Evolutionary conservation across 1,140 invertebrate genomes (phyloP).

Genomic region (Wasmannia auropunctata): DNA sequence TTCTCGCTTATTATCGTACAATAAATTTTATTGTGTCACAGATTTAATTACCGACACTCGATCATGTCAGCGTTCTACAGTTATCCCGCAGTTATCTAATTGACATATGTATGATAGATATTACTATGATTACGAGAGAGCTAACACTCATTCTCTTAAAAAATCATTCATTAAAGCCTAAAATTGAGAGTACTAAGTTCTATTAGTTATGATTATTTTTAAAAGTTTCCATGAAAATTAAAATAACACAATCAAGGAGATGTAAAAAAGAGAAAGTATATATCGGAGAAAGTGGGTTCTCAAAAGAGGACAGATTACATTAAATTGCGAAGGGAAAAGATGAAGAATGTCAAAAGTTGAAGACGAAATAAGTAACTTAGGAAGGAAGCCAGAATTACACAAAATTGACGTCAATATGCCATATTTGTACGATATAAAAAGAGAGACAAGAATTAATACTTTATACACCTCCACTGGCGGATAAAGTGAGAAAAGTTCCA

Average conservation of each 20-base stretch:
- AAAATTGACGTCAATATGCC: neutral
- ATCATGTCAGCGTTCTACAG: neutral
- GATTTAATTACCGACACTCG: neutral
- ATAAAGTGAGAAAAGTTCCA: neutral
- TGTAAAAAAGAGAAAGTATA: neutral
- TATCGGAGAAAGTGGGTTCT: neutral
- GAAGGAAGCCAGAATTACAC: neutral
- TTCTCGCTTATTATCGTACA: neutral
- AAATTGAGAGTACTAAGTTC: neutral
- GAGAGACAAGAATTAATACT: neutral
- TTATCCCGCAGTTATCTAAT: neutral
- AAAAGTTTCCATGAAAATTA: neutral
- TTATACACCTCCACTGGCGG: neutral
- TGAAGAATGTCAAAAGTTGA: neutral
- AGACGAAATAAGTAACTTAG: neutral
- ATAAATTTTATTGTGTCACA: neutral
- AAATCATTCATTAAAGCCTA: neutral
- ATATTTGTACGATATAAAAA: neutral
- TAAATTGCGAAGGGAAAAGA: neutral
- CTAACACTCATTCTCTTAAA: no score
- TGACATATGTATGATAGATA: neutral
- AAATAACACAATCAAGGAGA: neutral
- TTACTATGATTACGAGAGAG: no score
- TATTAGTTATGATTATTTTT: neutral
- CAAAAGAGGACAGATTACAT: neutral